These are phyloP conservation scores for Hydroisotoma schaefferi DNA, from an alignment of 2,888 invertebrate species.

Conservation along the genomic window DNA sequence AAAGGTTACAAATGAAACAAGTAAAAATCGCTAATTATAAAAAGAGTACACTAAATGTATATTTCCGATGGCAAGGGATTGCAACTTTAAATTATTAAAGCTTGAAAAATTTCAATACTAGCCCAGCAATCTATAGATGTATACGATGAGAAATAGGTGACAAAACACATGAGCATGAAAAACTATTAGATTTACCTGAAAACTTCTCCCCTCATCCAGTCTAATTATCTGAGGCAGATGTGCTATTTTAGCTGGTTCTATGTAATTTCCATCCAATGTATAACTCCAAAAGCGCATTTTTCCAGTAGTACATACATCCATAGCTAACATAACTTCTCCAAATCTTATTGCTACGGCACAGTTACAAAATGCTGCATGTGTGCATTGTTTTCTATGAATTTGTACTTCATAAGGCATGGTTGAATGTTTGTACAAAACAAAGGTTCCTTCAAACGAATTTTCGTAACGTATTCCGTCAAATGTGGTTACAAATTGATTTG, in stretches of 20 bases:
- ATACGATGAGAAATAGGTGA: too few relatives aligned
- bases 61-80: too few relatives aligned
- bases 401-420: constrained; percentile 49
- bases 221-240: constrained; percentile 47
- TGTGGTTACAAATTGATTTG: constrained; percentile 43
- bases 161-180: too few relatives aligned
- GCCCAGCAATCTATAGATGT: too few relatives aligned
- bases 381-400: constrained; percentile 43
- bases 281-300: constrained; percentile 47
- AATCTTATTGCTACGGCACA: constrained; percentile 47
- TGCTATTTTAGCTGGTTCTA: constrained; percentile 43
- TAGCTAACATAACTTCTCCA: constrained; percentile 45
- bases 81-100: too few relatives aligned
- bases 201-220: constrained; percentile 47
- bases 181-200: constrained; percentile 36
- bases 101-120: too few relatives aligned
- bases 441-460: constrained; percentile 47
- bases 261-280: constrained; percentile 44
- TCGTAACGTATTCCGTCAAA: constrained; percentile 48
- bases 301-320: constrained; percentile 44
- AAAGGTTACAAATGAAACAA: too few relatives aligned
- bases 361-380: constrained; percentile 41
- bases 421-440: constrained; percentile 48
- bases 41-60: too few relatives aligned
- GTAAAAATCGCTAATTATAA: too few relatives aligned